phyloP scores from a whole-genome alignment of 2,797 vertebrate species.

The Hylomyscus alleni region DNA sequence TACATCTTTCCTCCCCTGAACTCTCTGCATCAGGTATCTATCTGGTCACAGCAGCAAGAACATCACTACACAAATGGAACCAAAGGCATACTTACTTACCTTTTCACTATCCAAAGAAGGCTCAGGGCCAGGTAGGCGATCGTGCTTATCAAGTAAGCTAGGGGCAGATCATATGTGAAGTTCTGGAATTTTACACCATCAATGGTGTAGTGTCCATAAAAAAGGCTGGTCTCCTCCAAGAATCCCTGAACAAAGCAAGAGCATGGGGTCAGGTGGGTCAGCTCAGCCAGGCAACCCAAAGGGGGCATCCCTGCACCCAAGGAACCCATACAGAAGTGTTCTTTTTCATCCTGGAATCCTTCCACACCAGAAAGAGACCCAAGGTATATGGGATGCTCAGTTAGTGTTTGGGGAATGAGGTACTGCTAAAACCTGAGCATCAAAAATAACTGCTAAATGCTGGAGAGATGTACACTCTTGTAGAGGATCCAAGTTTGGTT shows the following conservation, averaged over 20 bases:
- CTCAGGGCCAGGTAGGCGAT: constrained; percentile 94
- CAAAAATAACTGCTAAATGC: neutral
- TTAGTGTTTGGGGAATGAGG: neutral
- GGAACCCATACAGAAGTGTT: neutral
- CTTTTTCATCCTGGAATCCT: neutral
- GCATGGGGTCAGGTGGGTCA: constrained; percentile 3
- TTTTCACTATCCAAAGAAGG: constrained; percentile 96
- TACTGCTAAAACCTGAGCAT: neutral
- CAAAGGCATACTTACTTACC: constrained; percentile 89
- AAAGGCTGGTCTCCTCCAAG: constrained; percentile 95
- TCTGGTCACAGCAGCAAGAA: neutral
- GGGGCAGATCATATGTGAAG: constrained; percentile 92
- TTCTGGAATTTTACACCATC: constrained; percentile 88
- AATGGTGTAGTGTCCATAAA: constrained; percentile 95
- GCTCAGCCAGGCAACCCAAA: neutral
- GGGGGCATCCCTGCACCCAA: neutral
- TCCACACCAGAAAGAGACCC: neutral
- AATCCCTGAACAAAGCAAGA: constrained; percentile 92
- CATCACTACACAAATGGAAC: neutral
- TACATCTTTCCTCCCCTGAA: neutral
- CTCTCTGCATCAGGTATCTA: neutral
- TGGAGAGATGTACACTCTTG: neutral
- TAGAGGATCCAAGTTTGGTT: neutral
- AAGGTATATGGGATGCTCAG: neutral
- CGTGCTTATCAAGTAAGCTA: constrained; percentile 95